Evolutionary conservation across 1,140 invertebrate species (phyloP).

Genomic region (Olivierus martensii): DNA sequence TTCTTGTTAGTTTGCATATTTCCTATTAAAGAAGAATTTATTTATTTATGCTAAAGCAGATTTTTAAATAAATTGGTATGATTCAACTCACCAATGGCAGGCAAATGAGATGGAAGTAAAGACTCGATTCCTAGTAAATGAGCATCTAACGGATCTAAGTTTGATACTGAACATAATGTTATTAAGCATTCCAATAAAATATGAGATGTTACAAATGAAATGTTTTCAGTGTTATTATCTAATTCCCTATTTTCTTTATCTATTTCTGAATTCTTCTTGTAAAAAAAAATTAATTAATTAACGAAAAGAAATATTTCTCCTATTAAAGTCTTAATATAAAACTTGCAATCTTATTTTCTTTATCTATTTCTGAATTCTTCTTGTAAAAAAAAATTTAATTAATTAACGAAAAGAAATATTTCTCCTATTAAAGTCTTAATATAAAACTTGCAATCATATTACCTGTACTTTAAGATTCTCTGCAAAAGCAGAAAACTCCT

Average conservation of each 20-base stretch:
- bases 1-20: slow-evolving; percentile 15
- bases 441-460: too few relatives aligned
- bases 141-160: slow-evolving; percentile 34
- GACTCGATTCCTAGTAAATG: slow-evolving; percentile 42
- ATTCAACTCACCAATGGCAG: slow-evolving; percentile 37
- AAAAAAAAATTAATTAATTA: background rate
- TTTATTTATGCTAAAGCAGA: too few relatives aligned
- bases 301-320: too few relatives aligned
- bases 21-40: too few relatives aligned
- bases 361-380: slow-evolving; percentile 6
- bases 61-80: slow-evolving; percentile 13
- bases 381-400: background rate
- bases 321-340: too few relatives aligned
- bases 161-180: slow-evolving; percentile 7
- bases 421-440: too few relatives aligned
- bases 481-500: slow-evolving; percentile 43
- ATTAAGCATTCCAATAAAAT: slow-evolving; percentile 13
- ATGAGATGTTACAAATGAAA: background rate
- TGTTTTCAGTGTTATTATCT: slow-evolving; percentile 20
- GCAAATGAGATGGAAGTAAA: slow-evolving; percentile 51
- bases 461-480: slow-evolving; percentile 38
- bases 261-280: background rate
- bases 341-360: too few relatives aligned
- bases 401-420: too few relatives aligned
- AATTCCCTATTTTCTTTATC: slow-evolving; percentile 24